These are phyloP conservation scores for Procavia capensis DNA, from an alignment of 2,113 vertebrate species.

Conservation along the genomic window DNA sequence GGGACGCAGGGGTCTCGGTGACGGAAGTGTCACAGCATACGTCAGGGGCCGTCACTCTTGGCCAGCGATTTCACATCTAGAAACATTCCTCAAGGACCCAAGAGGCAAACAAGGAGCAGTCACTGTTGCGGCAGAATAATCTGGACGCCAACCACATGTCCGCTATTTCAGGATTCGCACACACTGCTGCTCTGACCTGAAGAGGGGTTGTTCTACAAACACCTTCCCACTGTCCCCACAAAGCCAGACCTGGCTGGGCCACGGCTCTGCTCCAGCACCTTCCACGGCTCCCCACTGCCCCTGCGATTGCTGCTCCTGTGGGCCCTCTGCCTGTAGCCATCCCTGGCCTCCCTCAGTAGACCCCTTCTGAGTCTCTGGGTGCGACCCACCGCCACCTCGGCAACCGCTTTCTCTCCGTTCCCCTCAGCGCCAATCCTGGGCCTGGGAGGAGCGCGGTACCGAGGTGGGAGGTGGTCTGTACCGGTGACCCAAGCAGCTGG, in stretches of 20 bases:
- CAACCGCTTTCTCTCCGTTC: too few relatives aligned
- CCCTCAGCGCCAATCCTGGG: not conserved
- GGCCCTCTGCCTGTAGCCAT: not conserved
- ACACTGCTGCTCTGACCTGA: not conserved
- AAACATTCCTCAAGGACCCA: not conserved
- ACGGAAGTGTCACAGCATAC: rapidly evolving
- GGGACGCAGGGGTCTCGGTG: rapidly evolving
- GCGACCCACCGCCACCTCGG: too few relatives aligned
- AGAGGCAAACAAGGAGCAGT: not conserved
- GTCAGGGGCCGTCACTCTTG: not conserved
- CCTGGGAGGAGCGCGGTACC: not conserved
- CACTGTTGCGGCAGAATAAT: not conserved
- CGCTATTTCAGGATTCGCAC: rapidly evolving
- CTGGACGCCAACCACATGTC: not conserved
- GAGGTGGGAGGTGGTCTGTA: not conserved
- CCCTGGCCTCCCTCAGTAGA: too few relatives aligned
- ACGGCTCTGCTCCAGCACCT: not conserved
- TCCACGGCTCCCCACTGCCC: not conserved
- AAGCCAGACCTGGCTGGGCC: rapidly evolving
- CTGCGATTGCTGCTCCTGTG: rapidly evolving
- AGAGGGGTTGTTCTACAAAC: rapidly evolving
- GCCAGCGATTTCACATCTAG: too few relatives aligned
- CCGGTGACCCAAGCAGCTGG: not conserved
- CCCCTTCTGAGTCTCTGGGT: not conserved
- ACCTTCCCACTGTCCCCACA: rapidly evolving